phyloP scores from a whole-genome alignment of 2,113 vertebrate genomes.

The Vimba vimba region DNA sequence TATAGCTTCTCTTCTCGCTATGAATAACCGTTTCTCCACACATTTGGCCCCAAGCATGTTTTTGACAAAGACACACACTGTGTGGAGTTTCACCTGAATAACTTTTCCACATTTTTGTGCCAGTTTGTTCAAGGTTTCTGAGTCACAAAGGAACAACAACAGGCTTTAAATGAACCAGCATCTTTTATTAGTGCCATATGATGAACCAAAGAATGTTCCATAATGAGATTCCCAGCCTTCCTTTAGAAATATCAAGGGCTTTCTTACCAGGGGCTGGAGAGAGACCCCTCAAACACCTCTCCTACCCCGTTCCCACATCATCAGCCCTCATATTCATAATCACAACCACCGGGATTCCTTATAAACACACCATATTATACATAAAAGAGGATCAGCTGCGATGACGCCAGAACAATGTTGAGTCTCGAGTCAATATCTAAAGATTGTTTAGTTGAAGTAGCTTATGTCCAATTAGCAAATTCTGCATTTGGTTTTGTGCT shows the following conservation, averaged over 20 bases:
- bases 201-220: slow-evolving; percentile 51
- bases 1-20: slow-evolving; percentile 29
- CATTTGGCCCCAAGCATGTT: slow-evolving; percentile 38
- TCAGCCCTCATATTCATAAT: not conserved
- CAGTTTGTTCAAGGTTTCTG: not conserved
- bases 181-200: slow-evolving; percentile 70
- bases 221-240: slow-evolving; percentile 57
- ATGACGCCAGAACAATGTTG: not conserved
- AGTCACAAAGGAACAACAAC: slow-evolving; percentile 37
- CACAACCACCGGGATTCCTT: not conserved
- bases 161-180: slow-evolving; percentile 58
- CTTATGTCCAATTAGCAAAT: not conserved
- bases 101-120: slow-evolving; percentile 14
- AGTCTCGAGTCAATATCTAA: not conserved
- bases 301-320: not conserved
- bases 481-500: slow-evolving; percentile 46
- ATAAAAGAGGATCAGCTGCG: slow-evolving; percentile 11
- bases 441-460: slow-evolving; percentile 4
- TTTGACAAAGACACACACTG: slow-evolving; percentile 14
- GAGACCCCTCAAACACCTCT: not conserved
- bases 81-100: slow-evolving; percentile 33
- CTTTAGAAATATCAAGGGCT: slow-evolving; percentile 40
- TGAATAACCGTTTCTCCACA: slow-evolving; percentile 37
- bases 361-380: slow-evolving; percentile 2
- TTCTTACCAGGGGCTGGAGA: slow-evolving; percentile 35